Conservation (phyloP, 2,888 invertebrate genomes). For the Trissolcus japonicus region DNA sequence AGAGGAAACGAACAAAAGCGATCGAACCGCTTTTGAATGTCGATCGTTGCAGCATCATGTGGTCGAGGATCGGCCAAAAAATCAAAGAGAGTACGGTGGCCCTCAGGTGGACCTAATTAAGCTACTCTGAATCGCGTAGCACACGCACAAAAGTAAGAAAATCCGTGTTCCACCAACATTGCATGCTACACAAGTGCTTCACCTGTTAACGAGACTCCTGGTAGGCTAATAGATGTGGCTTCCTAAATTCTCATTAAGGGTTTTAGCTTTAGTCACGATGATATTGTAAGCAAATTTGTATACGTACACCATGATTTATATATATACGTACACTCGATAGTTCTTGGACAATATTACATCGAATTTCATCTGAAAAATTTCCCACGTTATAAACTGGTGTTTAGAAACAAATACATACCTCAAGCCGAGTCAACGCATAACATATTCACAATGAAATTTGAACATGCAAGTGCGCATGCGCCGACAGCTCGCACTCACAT, state of each 20-base stretch:
- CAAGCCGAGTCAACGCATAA: too few species aligned
- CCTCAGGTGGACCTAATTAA: conserved; percentile 45
- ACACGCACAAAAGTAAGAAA: conserved; percentile 39
- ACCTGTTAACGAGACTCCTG: conserved; percentile 42
- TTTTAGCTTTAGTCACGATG: conserved; percentile 2
- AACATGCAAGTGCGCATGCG: too few species aligned
- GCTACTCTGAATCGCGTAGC: conserved; percentile 37
- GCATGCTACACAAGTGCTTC: conserved; percentile 32
- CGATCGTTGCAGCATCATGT: conserved; percentile 43
- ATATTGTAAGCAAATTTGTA: conserved; percentile 9
- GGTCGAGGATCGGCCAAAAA: conserved; percentile 44
- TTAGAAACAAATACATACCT: too few species aligned
- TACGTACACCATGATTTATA: not conserved
- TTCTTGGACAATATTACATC: too few species aligned
- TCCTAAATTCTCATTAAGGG: conserved; percentile 32
- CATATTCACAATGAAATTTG: too few species aligned
- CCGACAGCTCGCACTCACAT: too few species aligned
- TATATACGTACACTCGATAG: too few species aligned
- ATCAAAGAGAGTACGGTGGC: conserved; percentile 33
- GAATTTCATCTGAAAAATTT: not conserved
- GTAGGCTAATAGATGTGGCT: conserved; percentile 35
- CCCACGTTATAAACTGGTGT: too few species aligned
- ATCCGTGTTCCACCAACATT: conserved; percentile 19
- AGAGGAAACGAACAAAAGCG: conserved; percentile 36
- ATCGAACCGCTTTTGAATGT: conserved; percentile 19